Evolutionary conservation across 2,113 vertebrate genomes (phyloP), one percentile per base, ranked within the genome.

Genomic region (Spheniscus mendiculus): DNA sequence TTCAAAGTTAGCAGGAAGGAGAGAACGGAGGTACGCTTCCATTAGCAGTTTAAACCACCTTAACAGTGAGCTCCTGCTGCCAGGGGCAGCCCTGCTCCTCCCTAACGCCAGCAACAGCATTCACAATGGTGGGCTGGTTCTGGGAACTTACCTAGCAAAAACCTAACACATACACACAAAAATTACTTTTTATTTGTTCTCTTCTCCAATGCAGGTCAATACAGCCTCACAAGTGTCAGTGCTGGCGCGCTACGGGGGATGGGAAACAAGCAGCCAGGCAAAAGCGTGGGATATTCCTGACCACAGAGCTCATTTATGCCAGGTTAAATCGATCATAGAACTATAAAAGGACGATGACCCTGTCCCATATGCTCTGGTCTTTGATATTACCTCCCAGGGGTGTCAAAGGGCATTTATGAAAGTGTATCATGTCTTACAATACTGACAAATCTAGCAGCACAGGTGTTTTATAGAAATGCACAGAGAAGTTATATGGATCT

Each of bases 11-110:
- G 17, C 49, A 69, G 23, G 47, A 56, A 73, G 34, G 25, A 61
- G 13, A 52, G 53, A 88, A 74, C 0, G 0, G 38, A 85, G 25
- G 22, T 0, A 1, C 15, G 29, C 15, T 76, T 85, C 38, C 66
- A 36, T 11, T 10, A 58, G 50, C n/a, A 63, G 42, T n/a, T 82
- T 38, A 88, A 85, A 67, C 7, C 66, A 71, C 47, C 38, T 84
- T 34, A 87, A 36, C 21, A 47, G 56, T 2, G 18, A 88, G 29
- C 38, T 90, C 38, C 83, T 66, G 56, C 42, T 72, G 71, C 58
- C n/a, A 89, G 21, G 45, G 32, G 23, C 80, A 82, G 61, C 26
- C 62, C 56, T 53, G 65, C 45, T 74, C 70, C 74, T 85, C 59
- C 40, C 50, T 40, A 58, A 66, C 5, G 30, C 30, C 59, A 93